phyloP scores from a whole-genome alignment of 30 jellyfish, hydroid and myxozoan species.

The Turritopsis rubra region DNA sequence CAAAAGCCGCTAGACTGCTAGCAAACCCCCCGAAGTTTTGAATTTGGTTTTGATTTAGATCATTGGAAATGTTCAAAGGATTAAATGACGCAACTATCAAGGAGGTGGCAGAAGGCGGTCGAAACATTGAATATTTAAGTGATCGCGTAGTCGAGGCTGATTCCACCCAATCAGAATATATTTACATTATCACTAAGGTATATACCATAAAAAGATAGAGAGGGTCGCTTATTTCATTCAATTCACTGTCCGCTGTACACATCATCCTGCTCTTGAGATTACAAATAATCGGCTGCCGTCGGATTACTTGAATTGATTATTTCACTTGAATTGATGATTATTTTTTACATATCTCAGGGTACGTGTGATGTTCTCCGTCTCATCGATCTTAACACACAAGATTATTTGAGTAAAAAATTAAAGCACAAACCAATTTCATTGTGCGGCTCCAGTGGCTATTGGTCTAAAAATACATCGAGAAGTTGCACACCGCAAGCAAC shows the following conservation, averaged over 20 bases:
- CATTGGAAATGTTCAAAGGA: slow-evolving; percentile 7
- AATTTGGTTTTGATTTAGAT: background rate
- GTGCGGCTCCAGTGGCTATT: background rate
- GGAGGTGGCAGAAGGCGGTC: slow-evolving; percentile 28
- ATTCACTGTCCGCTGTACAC: no score
- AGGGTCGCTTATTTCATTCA: background rate
- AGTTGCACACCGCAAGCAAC: background rate
- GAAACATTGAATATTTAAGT: slow-evolving; percentile 20
- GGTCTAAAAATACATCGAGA: background rate
- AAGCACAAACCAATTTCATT: background rate
- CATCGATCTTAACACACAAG: slow-evolving; percentile 14
- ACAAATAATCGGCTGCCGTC: no score
- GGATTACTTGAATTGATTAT: no score
- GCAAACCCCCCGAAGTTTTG: no score
- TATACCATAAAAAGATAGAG: background rate
- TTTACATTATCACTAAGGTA: slow-evolving; percentile 26
- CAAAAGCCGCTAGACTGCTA: no score
- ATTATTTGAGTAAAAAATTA: background rate
- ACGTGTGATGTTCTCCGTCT: slow-evolving; percentile 28
- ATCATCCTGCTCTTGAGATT: background rate
- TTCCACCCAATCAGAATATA: slow-evolving; percentile 31
- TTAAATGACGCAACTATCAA: slow-evolving; percentile 25
- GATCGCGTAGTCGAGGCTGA: slow-evolving; percentile 23
- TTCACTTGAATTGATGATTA: no score
- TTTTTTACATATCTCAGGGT: slow-evolving; percentile 10